phyloP scores from a whole-genome alignment of 1,140 invertebrate genomes.

The Campoletis sonorensis region DNA sequence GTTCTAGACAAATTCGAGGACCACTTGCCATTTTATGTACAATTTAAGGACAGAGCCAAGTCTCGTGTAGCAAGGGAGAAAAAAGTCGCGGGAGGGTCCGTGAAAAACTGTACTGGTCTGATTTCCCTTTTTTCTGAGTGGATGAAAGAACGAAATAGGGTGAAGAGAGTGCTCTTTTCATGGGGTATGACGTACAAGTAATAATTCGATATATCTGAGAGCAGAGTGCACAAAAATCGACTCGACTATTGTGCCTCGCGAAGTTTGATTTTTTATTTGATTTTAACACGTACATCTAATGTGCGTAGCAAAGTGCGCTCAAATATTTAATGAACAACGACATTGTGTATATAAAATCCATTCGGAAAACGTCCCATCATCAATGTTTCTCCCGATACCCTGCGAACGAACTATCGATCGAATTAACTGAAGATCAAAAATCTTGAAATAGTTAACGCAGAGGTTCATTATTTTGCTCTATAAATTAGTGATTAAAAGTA shows the following conservation, averaged over 20 bases:
- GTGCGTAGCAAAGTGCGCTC: neutral
- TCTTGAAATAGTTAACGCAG: neutral
- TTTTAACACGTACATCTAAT: neutral
- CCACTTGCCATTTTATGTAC: neutral
- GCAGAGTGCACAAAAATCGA: constrained; percentile 5
- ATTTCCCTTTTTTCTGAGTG: constrained; percentile 5
- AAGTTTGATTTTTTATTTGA: too few species aligned
- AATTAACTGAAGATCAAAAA: neutral
- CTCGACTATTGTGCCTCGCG: neutral
- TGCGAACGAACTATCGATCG: too few species aligned
- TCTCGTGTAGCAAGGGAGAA: neutral
- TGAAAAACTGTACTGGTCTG: neutral
- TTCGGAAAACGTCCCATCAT: neutral
- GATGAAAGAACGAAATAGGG: constrained; percentile 17
- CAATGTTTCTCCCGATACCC: neutral
- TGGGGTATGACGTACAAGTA: constrained; percentile 1
- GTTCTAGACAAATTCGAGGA: neutral
- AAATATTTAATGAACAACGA: neutral
- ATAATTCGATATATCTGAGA: constrained; percentile 14
- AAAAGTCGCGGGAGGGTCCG: neutral
- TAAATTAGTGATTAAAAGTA: neutral
- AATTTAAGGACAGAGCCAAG: neutral
- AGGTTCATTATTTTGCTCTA: neutral
- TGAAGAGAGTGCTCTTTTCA: constrained; percentile 14
- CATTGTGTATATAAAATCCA: too few species aligned